These are phyloP conservation scores for Alosa alosa DNA, from an alignment of 2,113 vertebrate genomes.

Conservation along the genomic window DNA sequence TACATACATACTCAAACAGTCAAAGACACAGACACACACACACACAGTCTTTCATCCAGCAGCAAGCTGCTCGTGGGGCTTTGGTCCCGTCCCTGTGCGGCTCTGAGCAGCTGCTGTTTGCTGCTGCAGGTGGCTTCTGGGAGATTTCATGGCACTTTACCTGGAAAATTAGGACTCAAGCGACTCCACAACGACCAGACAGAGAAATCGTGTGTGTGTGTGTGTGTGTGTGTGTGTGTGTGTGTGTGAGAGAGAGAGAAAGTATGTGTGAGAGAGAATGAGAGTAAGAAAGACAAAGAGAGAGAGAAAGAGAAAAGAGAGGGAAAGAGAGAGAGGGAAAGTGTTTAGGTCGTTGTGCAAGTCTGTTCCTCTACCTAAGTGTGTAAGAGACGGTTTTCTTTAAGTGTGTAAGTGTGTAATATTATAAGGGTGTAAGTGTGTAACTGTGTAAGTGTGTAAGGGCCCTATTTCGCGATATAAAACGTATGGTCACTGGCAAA, in stretches of 20 bases:
- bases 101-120: slow-evolving; percentile 27
- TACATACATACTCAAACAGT: background rate
- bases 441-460: too few species aligned
- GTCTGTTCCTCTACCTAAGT: too few species aligned
- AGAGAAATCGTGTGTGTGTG: background rate
- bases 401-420: too few species aligned
- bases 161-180: slow-evolving; percentile 53
- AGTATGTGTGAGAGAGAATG: background rate
- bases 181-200: slow-evolving; percentile 24
- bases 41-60: background rate
- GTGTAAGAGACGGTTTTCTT: too few species aligned
- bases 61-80: slow-evolving; percentile 29
- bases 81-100: slow-evolving; percentile 32
- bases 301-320: background rate
- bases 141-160: slow-evolving; percentile 50
- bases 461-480: too few species aligned
- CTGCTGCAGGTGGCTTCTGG: slow-evolving; percentile 39
- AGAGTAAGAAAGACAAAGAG: background rate
- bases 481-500: too few species aligned
- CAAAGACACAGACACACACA: background rate
- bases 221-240: background rate
- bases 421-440: too few species aligned
- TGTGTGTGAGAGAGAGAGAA: background rate
- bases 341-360: too few species aligned
- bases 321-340: background rate